phyloP scores from a whole-genome alignment of 2,888 invertebrate genomes.

The Achlya flavicornis region DNA sequence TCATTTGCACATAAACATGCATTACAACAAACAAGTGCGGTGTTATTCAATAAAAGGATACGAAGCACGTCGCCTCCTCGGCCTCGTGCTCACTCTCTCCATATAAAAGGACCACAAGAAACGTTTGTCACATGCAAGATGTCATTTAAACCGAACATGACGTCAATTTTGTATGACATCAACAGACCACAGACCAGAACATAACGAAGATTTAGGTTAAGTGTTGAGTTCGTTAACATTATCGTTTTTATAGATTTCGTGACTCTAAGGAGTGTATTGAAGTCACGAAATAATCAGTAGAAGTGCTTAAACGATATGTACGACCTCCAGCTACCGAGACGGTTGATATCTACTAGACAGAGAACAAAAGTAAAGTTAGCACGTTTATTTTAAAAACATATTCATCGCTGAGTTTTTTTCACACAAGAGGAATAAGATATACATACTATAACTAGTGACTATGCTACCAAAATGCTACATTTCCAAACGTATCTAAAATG shows the following conservation, averaged over 20 bases:
- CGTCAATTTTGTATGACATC: slow-evolving; percentile 36
- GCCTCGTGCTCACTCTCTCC: slow-evolving; percentile 20
- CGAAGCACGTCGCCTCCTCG: slow-evolving; percentile 29
- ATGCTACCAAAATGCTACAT: too few species aligned
- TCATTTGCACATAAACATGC: slow-evolving; percentile 50
- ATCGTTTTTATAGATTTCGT: slow-evolving; percentile 30
- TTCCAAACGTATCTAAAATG: too few species aligned
- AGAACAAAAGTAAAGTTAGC: neutral
- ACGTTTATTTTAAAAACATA: neutral
- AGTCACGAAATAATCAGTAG: neutral
- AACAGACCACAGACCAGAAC: slow-evolving; percentile 19
- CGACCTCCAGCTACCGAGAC: too few species aligned
- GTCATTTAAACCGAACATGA: slow-evolving; percentile 16
- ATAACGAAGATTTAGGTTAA: slow-evolving; percentile 2
- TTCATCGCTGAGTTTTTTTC: neutral
- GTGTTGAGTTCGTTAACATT: slow-evolving; percentile 25
- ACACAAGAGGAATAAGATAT: too few species aligned
- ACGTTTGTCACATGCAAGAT: slow-evolving; percentile 10
- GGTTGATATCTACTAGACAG: neutral
- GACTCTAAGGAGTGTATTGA: slow-evolving; percentile 22
- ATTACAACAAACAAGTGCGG: slow-evolving; percentile 23
- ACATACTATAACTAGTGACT: too few species aligned
- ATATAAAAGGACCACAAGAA: slow-evolving; percentile 15
- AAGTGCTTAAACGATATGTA: too few species aligned
- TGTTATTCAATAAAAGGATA: slow-evolving; percentile 39